Base-by-base conservation (phyloP, 2,113 vertebrate species). In the Apteryx mantelli region DNA sequence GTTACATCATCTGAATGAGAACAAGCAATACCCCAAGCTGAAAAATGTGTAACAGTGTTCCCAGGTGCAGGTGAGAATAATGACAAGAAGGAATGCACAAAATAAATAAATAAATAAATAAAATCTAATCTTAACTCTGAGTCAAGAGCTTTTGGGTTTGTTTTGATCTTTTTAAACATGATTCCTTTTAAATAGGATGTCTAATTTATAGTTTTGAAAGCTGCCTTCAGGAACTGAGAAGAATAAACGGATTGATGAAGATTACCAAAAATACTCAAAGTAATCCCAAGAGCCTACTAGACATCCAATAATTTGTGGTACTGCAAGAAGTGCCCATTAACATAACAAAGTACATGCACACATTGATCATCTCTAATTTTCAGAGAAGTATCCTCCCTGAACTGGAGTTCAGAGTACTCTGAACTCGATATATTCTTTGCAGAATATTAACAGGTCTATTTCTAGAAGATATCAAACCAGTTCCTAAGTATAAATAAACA, bases 231-330 rank as follows among this genome's bases (percentile, higher is more conserved):
- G 88, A 93, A 90, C 55, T 18, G n/a, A 87, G 81, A 77, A 77
- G 60, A 91, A 74, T 83, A 93, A 96, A 69, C 46, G 91, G 82
- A 88, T 61, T 91, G 90, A 96, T 73, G 68, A 74, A 71, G 52
- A 84, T 58, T 86, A 94, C n/a, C 1, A 64, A 55, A 97, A 97
- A 97, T 79, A 85, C 82, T 96, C 78, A 84, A 76, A 87, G 80
- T 50, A 82, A 83, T 93, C 78, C 84, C 71, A 78, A 65, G 61
- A 89, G 82, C 25, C 89, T 92, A 69, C 83, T 56, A 95, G 89
- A 71, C 87, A 91, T 91, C 50, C 90, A 95, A n/a, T 92, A 96
- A 94, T 88, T 90, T 83, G 68, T 74, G 63, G 40, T 66, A 77
- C 66, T 81, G 78, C 88, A 70, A 46, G 7, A 79, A 96, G 78